These are phyloP conservation scores for Watsonalla binaria DNA, from an alignment of 2,888 invertebrate genomes.

Conservation along the genomic window DNA sequence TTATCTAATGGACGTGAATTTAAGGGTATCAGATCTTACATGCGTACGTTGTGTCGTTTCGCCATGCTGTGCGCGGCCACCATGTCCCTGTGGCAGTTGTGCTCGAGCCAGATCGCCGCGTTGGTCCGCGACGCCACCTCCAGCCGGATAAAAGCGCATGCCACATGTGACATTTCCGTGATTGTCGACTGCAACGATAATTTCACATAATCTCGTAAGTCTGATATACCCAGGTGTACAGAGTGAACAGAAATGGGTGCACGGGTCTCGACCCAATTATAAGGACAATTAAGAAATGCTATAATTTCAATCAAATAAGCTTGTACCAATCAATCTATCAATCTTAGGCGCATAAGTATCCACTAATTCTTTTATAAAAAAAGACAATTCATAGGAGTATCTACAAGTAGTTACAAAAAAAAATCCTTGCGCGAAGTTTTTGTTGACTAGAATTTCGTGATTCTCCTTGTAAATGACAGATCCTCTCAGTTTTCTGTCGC, in stretches of 20 bases:
- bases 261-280: no score
- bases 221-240: not conserved
- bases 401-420: slow-evolving; percentile 37
- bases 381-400: no score
- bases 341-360: no score
- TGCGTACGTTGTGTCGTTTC: slow-evolving; percentile 21
- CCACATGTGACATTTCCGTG: slow-evolving; percentile 31
- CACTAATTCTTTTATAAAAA: no score
- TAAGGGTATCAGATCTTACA: not conserved
- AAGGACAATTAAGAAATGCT: no score
- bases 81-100: slow-evolving; percentile 41
- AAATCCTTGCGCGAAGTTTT: slow-evolving; percentile 48
- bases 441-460: slow-evolving; percentile 35
- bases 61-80: slow-evolving; percentile 14
- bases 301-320: no score
- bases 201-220: not conserved
- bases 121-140: slow-evolving; percentile 31
- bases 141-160: slow-evolving; percentile 33
- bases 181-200: slow-evolving; percentile 32
- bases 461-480: slow-evolving; percentile 45
- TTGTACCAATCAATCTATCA: no score
- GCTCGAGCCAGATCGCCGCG: slow-evolving; percentile 53
- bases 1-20: not conserved
- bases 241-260: no score
- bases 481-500: slow-evolving; percentile 28